Base-by-base conservation (phyloP, 2,888 invertebrate species). In the Eudemis profundana region DNA sequence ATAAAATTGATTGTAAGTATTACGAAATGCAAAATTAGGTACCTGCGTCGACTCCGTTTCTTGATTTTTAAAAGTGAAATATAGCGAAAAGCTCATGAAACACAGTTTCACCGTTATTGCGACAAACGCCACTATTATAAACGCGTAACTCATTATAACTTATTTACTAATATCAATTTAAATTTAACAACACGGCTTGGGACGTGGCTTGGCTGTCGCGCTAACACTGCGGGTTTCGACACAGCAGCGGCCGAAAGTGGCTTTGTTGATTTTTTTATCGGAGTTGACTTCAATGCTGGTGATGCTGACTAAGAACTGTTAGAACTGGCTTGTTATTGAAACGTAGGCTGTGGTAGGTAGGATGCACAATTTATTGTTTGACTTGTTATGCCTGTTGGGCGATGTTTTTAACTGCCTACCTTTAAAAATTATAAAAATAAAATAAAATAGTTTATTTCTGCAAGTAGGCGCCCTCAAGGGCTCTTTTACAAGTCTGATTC, bases 11-110 rank as follows among this genome's bases (percentile, higher is more conserved):
- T 4, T 23, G 3, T 5, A 17, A 12, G 4, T n/a, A 10, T 14
- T 14, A 12, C 17, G 2, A 14, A 10, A 46, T 57, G 46, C 38
- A 44, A 38, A 71, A 75, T 84, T 84, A n/a, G n/a, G n/a, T 69
- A 86, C 86, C 84, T 80, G 75, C 65, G 70, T 66, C 68, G 42
- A 66, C 53, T 74, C 72, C 46, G 71, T 57, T 66, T 77, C 76
- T 51, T 71, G 74, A 47, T 79, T 72, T 65, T 87, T 87, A 62
- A 88, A 66, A 4, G 89, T 89, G 69, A 86, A 83, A 74, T 89
- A 89, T 70, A 91, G 75, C 1, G 91, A 90, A 68, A 90, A 89
- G 80, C 84, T 86, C 69, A 91, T 76, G 73, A 91, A 91, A 71
- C 90, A 69, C 67, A 91, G 74, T 71, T 91, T 90, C 46, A 90